Evolutionary conservation across 2,888 invertebrate genomes (phyloP), one percentile per base, ranked within the genome.

Genomic region (Neocrepidodera transversa): DNA sequence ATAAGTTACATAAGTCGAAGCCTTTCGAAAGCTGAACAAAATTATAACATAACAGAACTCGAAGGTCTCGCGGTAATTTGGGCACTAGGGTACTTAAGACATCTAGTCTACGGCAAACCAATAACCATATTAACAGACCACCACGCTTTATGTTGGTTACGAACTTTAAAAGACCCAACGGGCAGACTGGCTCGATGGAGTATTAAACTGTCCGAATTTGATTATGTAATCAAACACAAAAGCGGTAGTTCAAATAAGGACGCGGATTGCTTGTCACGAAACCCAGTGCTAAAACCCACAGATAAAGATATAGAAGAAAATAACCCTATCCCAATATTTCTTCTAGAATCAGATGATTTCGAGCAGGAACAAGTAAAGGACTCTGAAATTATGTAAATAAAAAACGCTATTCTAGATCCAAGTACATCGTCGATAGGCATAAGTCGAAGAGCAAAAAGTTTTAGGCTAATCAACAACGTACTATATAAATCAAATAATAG

Each of bases 1-100:
- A 38, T 71, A 4, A 62, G 65, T 7, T 71, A 68, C 38, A 59
- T 60, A 1, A 67, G 64, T 56, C 40, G 67, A 7, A 60, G 54
- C 14, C 49, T 67, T 2, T 48, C 64, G n/a, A 64, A 68, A 50
- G 58, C 60, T 1, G 67, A 70, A 32, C 38, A 47, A 54, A 68
- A 68, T 23, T 69, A 65, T 32, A 43, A 54, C 1, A 63, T 65
- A 2, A 55, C 49, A 2, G 55, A 68, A 48, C 23, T 67, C 8
- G 64, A 68, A 43, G 51, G 40, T n/a, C 48, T 67, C 17, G 58
- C 50, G 10, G 51, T 50, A 5, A 58, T 67, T 13, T 65, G 63
- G 61, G 14, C 48, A 10, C 45, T 67, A 1, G 45, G 50, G n/a
- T 62, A 67, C 26, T 30, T 68, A 8, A 14, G 64, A 32, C 65